Evolutionary conservation across 2,797 vertebrate species (phyloP).

Genomic region (Onychomys arenicola): DNA sequence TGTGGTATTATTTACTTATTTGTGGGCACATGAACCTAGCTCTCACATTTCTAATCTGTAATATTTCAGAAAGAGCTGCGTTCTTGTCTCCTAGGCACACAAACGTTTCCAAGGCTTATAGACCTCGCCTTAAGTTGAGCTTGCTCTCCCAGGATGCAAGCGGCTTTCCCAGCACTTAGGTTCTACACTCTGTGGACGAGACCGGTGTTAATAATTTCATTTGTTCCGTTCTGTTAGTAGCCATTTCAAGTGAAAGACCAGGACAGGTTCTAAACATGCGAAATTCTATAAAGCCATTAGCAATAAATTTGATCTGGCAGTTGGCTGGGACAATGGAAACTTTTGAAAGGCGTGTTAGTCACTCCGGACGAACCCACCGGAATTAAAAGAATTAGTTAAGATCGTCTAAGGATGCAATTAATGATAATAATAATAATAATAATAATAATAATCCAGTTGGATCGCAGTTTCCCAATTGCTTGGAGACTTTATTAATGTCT

Average conservation of each 20-base stretch:
- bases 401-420: slow-evolving; percentile 48
- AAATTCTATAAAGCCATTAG: slow-evolving; percentile 78
- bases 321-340: slow-evolving; percentile 73
- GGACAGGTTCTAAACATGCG: slow-evolving; percentile 76
- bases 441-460: slow-evolving; percentile 17
- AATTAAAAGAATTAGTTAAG: slow-evolving; percentile 72
- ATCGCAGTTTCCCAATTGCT: slow-evolving; percentile 5
- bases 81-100: background rate
- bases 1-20: slow-evolving; percentile 36
- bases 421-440: background rate
- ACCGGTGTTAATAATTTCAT: slow-evolving; percentile 49
- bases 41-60: slow-evolving; percentile 5
- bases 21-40: background rate
- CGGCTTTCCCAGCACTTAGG: slow-evolving; percentile 6
- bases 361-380: slow-evolving; percentile 63
- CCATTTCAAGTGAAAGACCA: slow-evolving; percentile 67
- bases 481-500: background rate
- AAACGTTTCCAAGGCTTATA: background rate
- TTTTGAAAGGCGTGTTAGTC: slow-evolving; percentile 72
- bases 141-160: slow-evolving; percentile 12
- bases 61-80: slow-evolving; percentile 25
- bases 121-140: background rate
- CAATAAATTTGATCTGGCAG: slow-evolving; percentile 77
- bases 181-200: slow-evolving; percentile 33
- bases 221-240: slow-evolving; percentile 70